Conservation (phyloP, 2,888 invertebrate species). For the Epinotia ramella region DNA sequence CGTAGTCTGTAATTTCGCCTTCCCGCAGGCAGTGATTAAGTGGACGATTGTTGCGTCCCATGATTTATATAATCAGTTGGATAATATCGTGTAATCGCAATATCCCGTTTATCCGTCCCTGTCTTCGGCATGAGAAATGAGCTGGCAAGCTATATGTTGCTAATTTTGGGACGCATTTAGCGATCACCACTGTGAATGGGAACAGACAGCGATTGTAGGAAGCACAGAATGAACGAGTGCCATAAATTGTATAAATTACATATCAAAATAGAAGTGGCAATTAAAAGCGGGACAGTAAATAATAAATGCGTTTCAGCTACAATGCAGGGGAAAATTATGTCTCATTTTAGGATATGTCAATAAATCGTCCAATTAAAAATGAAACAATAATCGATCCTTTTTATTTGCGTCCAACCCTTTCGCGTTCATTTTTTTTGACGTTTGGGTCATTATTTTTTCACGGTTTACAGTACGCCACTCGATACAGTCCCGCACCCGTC, state of each 20-base stretch:
- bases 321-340: conserved; percentile 45
- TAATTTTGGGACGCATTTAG: conserved; percentile 80
- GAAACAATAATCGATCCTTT: not conserved
- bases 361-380: not conserved
- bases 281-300: conserved; percentile 66
- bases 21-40: conserved; percentile 72
- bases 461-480: conserved; percentile 9
- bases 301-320: conserved; percentile 56
- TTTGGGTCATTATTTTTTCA: conserved; percentile 11
- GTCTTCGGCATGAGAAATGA: conserved; percentile 75
- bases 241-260: conserved; percentile 72
- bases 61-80: conserved; percentile 70
- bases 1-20: conserved; percentile 36
- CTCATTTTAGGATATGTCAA: not conserved
- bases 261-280: conserved; percentile 66
- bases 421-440: not conserved
- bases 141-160: conserved; percentile 78
- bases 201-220: conserved; percentile 69
- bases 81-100: conserved; percentile 75
- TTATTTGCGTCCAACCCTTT: not conserved
- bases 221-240: conserved; percentile 59
- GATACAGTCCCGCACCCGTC: conserved; percentile 6
- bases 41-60: conserved; percentile 67
- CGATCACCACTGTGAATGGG: conserved; percentile 76
- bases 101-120: conserved; percentile 68